Evolutionary conservation across 2,797 vertebrate genomes (phyloP), one percentile per base, ranked within the genome.

Genomic region (Apodemus agrarius): DNA sequence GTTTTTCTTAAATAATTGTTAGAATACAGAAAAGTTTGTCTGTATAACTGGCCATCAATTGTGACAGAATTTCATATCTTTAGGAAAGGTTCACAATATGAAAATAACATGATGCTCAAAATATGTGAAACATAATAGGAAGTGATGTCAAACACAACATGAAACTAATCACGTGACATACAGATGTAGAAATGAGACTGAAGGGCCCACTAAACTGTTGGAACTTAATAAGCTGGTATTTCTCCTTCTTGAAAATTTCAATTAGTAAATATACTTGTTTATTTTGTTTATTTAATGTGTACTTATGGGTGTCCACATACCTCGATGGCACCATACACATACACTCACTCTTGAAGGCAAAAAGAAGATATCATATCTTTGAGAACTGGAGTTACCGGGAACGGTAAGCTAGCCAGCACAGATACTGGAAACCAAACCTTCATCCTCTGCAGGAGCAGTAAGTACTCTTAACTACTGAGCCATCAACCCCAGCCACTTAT

Each of bases 21-120:
- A 67, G 87, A 93, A 57, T 63, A 72, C 9, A 86, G 34, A 93
- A 89, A 96, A 22, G 1, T 49, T 67, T 94, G 83, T 94, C n/a
- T 57, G 6, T 86, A 46, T 19, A 93, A 63, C 26, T n/a, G 72
- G 19, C 57, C 26, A 91, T 37, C 21, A 6, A 94, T 61, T 78
- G 52, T 74, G 59, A 80, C 2, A 88, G 43, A 67, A 43, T 40
- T 92, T 74, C 89, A 83, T 16, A 29, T 46, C 63, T 59, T 96
- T 83, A 96, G 31, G 26, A 89, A 94, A 31, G 37, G 34, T 0
- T 59, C 46, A 54, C 49, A 85, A 59, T 88, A 76, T 72, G 29
- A 46, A 90, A 81, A 94, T 17, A 57, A 31, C 43, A 65, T 72
- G 19, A 76, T 52, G n/a, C 4, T 72, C 34, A 74, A 7, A 65